Evolutionary conservation across 2,888 invertebrate species (phyloP).

Genomic region (Hybos culiciformis): DNA sequence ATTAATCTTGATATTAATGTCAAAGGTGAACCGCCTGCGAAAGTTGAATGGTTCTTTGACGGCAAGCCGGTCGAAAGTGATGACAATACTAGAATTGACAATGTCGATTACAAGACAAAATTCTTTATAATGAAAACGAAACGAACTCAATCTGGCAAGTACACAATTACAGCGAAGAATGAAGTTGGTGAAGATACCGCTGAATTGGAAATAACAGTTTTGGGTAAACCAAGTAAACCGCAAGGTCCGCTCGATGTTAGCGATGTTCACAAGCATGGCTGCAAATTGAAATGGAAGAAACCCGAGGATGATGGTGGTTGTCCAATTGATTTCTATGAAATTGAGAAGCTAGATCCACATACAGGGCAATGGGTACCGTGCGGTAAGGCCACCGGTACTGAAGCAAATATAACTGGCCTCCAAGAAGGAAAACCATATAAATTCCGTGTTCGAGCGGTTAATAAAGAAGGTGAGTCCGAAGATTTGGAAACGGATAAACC

Average conservation of each 20-base stretch:
- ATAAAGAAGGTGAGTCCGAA: slow-evolving; percentile 96
- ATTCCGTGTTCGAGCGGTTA: slow-evolving; percentile 95
- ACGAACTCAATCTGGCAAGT: slow-evolving; percentile 71
- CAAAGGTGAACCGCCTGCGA: slow-evolving; percentile 88
- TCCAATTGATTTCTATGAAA: slow-evolving; percentile 87
- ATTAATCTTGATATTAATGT: slow-evolving; percentile 78
- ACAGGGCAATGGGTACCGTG: slow-evolving; percentile 90
- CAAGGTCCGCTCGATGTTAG: slow-evolving; percentile 79
- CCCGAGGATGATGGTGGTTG: slow-evolving; percentile 92
- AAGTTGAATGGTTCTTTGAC: slow-evolving; percentile 76
- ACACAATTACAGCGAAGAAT: slow-evolving; percentile 80
- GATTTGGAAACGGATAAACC: slow-evolving; percentile 87
- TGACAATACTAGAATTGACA: slow-evolving; percentile 53
- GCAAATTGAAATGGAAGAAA: slow-evolving; percentile 83
- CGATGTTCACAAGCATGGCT: slow-evolving; percentile 83
- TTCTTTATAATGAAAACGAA: slow-evolving; percentile 73
- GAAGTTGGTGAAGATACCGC: slow-evolving; percentile 87
- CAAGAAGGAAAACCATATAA: slow-evolving; percentile 95
- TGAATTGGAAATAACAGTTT: slow-evolving; percentile 75
- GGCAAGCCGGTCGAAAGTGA: slow-evolving; percentile 52
- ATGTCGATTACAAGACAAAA: slow-evolving; percentile 81
- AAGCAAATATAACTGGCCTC: slow-evolving; percentile 68
- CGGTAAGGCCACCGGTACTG: slow-evolving; percentile 72
- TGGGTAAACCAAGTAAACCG: slow-evolving; percentile 65
- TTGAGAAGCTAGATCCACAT: slow-evolving; percentile 86